phyloP scores from a whole-genome alignment of 2,888 invertebrate species.

The Drosophila pegasa region DNA sequence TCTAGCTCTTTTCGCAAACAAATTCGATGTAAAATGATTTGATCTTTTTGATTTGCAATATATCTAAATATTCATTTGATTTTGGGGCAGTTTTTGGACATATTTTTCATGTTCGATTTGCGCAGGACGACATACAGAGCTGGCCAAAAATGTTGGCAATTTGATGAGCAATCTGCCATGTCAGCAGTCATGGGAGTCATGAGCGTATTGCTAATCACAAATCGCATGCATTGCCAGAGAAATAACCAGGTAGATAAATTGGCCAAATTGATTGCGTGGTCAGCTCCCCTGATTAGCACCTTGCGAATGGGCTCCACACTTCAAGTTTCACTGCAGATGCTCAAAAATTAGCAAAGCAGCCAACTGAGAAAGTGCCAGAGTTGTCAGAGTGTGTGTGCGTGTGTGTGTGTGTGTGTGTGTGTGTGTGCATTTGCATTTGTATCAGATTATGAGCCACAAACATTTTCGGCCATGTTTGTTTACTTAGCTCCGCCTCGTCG shows the following conservation, averaged over 20 bases:
- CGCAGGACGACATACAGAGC: not conserved
- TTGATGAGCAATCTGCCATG: constrained; percentile 18
- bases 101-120: not conserved
- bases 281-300: constrained; percentile 64
- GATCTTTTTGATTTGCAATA: too few relatives aligned
- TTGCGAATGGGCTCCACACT: constrained; percentile 48
- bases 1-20: not conserved
- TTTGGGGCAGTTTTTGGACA: not conserved
- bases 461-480: constrained; percentile 85
- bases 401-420: constrained; percentile 33
- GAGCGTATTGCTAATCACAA: constrained; percentile 40
- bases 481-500: constrained; percentile 84
- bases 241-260: constrained; percentile 53
- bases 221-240: constrained; percentile 48
- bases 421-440: constrained; percentile 72
- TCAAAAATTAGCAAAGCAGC: constrained; percentile 42
- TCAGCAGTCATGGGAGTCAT: constrained; percentile 28
- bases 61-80: not conserved
- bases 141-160: not conserved
- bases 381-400: constrained; percentile 22
- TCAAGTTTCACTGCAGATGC: constrained; percentile 46
- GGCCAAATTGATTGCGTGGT: constrained; percentile 63
- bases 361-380: constrained; percentile 56
- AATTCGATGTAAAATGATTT: not conserved
- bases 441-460: constrained; percentile 82